Evolutionary conservation across 2,113 vertebrate species (phyloP).

Genomic region (Etheostoma spectabile): DNA sequence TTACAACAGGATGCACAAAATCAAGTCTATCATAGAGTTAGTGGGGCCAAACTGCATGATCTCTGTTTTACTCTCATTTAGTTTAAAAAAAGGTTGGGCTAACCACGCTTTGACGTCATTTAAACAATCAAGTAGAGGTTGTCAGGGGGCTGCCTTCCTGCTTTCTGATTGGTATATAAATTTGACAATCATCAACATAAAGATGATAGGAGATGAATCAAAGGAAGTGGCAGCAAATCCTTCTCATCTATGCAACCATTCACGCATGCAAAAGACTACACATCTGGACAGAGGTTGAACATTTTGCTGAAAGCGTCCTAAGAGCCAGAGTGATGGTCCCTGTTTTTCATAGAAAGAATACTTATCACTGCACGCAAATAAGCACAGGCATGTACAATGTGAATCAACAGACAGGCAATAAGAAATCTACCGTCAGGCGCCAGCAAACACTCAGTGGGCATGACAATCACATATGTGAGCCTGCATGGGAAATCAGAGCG

Average conservation of each 20-base stretch:
- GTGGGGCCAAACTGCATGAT: no score
- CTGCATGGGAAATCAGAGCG: conserved; percentile 61
- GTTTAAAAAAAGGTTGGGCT: no score
- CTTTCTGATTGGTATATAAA: no score
- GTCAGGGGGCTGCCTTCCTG: no score
- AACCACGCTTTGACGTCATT: no score
- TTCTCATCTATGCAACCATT: conserved; percentile 22
- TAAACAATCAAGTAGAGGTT: no score
- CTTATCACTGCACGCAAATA: conserved; percentile 3
- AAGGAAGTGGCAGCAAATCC: conserved; percentile 26
- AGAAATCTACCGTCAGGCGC: conserved; percentile 41
- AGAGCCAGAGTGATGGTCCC: neutral
- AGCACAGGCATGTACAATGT: conserved; percentile 2
- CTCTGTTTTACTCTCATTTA: no score
- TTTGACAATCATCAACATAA: no score
- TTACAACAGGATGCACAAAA: no score
- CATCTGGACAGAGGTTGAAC: conserved; percentile 1
- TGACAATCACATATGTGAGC: conserved; percentile 58
- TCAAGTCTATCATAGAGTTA: no score
- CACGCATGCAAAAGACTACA: conserved; percentile 25
- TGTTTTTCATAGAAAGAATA: neutral
- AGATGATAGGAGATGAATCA: conserved; percentile 29
- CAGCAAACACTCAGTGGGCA: conserved; percentile 41
- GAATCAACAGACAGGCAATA: conserved; percentile 28
- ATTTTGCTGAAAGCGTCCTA: conserved; percentile 22